Base-by-base conservation (phyloP, 2,113 vertebrate species). In the Lonchura striata region DNA sequence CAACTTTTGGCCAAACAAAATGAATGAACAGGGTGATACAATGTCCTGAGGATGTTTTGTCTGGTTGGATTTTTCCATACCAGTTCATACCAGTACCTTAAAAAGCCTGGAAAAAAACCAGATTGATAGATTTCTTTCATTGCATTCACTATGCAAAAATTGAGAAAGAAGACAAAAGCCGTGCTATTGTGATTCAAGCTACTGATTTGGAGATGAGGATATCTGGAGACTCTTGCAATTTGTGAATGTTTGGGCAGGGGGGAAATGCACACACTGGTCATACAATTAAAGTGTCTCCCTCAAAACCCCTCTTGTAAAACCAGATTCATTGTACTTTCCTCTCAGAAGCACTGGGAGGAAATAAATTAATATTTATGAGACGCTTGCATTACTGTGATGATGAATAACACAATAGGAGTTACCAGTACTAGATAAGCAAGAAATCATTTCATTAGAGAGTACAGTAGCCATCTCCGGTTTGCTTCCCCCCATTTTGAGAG, bases 351-450 rank as follows among this genome's bases (percentile, higher is more conserved):
- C 59, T 53, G 74, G n/a, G 66, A 95, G 59, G 66, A 92, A 94
- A 66, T 76, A 56, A 23, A 87, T 95, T 61, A 92, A 80, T 92
- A 85, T 95, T 92, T 94, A 87, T 92, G 94, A 95, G 86, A 64
- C 9, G 7, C 59, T 90, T 76, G 50, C 64, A 18, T 69, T 69
- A 33, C 46, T 65, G 23, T 35, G 92, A 18, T 90, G 88, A 79
- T 88, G 90, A 92, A 53, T 87, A 84, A 71, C 61, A 60, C 86
- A 78, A 75, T 68, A 82, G 89, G 66, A 87, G 54, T 84, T 92
- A 75, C 70, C 77, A 76, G 41, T 30, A 53, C 61, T 80, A 91
- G 93, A 85, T 83, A 92, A 92, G 93, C 84, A 94, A 85, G 59
- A 76, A 91, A 79, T 89, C 27, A 76, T 91, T 95, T 94, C 66